These are phyloP conservation scores for Palloptera scutellata DNA, from an alignment of 2,888 invertebrate genomes.

Conservation along the genomic window DNA sequence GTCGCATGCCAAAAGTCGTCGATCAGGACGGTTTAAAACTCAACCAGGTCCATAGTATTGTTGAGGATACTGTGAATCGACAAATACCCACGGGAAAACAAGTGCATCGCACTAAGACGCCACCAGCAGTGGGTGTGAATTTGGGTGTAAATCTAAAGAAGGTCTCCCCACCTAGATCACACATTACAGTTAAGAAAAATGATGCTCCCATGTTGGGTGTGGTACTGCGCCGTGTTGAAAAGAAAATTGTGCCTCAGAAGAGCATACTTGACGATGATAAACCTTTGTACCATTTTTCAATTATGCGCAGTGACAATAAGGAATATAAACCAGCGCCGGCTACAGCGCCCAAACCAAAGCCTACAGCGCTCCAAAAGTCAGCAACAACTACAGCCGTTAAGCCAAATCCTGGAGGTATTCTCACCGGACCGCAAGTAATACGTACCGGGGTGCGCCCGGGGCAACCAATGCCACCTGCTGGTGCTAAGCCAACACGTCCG, in stretches of 20 bases:
- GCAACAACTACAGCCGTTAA: conserved; percentile 47
- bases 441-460: conserved; percentile 41
- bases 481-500: conserved; percentile 50
- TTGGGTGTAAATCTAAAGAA: conserved; percentile 60
- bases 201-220: conserved; percentile 61
- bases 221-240: conserved; percentile 61
- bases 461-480: conserved; percentile 28
- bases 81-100: conserved; percentile 52
- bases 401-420: conserved; percentile 54
- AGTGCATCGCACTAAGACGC: conserved; percentile 58
- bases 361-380: conserved; percentile 48
- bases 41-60: conserved; percentile 42
- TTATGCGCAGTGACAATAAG: conserved; percentile 59
- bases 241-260: conserved; percentile 58
- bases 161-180: conserved; percentile 57
- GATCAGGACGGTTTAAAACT: conserved; percentile 32
- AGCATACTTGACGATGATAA: conserved; percentile 63
- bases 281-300: conserved; percentile 61
- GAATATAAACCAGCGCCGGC: conserved; percentile 51
- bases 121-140: conserved; percentile 60
- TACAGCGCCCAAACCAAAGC: conserved; percentile 53
- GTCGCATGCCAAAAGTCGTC: conserved; percentile 43
- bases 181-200: conserved; percentile 57
- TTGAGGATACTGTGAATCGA: conserved; percentile 45
- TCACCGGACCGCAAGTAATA: conserved; percentile 54